phyloP scores from a whole-genome alignment of 2,797 vertebrate genomes.

The Chrysocyon brachyurus region DNA sequence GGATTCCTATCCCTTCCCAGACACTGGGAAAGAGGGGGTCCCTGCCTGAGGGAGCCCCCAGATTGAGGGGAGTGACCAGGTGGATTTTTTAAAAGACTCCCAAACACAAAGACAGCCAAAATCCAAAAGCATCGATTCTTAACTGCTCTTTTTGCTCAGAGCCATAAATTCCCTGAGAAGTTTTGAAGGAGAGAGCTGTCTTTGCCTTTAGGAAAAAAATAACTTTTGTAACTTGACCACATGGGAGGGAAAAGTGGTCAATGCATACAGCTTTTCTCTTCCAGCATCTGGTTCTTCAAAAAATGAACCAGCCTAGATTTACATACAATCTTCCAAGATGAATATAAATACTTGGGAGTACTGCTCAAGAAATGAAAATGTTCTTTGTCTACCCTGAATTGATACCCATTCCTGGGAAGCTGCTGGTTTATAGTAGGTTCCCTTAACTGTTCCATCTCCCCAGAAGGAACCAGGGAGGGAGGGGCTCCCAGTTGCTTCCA shows the following conservation, averaged over 20 bases:
- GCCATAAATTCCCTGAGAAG: neutral
- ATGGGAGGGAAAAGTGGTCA: neutral
- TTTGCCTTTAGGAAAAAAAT: slow-evolving; percentile 1
- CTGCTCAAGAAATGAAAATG: neutral
- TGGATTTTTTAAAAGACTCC: neutral
- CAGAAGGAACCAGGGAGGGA: neutral
- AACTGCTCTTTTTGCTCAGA: neutral
- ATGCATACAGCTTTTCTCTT: neutral
- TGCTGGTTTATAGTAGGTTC: neutral
- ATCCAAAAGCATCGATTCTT: neutral
- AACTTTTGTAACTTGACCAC: slow-evolving; percentile 14
- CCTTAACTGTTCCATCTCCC: neutral
- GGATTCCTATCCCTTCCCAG: neutral
- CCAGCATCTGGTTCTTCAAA: slow-evolving; percentile 5
- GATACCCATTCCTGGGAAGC: neutral
- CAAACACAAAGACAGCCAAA: neutral
- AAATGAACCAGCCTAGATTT: slow-evolving; percentile 13
- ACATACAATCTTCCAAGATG: slow-evolving; percentile 28
- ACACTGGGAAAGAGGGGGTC: neutral
- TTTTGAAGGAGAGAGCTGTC: neutral
- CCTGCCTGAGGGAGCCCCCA: neutral
- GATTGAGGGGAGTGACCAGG: neutral
- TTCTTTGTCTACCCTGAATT: neutral
- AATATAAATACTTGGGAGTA: neutral
- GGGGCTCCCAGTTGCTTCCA: neutral